A percentile compares a stretch with the other conserved stretches of the same genome.
Evolutionary conservation across 2,888 invertebrate genomes (phyloP).

Genomic region (Morpho deidamia): DNA sequence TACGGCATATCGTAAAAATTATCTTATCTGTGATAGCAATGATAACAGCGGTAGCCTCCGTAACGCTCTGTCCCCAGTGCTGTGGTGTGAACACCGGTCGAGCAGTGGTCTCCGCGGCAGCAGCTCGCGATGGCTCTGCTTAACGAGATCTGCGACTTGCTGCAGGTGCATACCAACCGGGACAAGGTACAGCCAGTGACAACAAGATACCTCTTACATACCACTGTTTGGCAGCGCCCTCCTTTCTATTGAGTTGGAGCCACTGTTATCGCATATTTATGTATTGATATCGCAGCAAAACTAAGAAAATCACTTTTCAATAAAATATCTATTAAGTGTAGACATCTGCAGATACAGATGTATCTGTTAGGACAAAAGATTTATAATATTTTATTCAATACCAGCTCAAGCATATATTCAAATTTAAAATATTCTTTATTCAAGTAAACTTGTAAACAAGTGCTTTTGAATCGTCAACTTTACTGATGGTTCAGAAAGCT

Average conservation of each 20-base stretch:
- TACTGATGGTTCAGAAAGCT: too few species aligned
- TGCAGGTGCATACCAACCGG: constrained; percentile 87
- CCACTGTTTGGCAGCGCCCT: too few species aligned
- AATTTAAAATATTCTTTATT: too few species aligned
- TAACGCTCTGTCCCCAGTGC: too few species aligned
- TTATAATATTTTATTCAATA: too few species aligned
- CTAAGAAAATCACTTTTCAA: background rate
- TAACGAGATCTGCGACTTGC: constrained; percentile 79
- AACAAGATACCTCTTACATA: background rate
- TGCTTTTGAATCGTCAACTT: too few species aligned
- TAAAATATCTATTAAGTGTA: background rate
- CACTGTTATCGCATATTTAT: too few species aligned
- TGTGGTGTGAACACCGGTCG: background rate
- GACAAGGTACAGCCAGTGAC: constrained; percentile 81
- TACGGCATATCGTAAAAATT: background rate
- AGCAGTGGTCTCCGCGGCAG: background rate
- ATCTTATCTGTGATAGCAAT: background rate
- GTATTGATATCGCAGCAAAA: too few species aligned
- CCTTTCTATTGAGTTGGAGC: constrained; percentile 4
- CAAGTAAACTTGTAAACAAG: too few species aligned
- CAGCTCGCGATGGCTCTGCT: constrained; percentile 40
- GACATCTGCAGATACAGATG: too few species aligned
- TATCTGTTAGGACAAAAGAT: too few species aligned
- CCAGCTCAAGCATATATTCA: too few species aligned
- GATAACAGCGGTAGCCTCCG: background rate